Base-by-base conservation (phyloP, 1,140 invertebrate species). In the Bombus huntii region DNA sequence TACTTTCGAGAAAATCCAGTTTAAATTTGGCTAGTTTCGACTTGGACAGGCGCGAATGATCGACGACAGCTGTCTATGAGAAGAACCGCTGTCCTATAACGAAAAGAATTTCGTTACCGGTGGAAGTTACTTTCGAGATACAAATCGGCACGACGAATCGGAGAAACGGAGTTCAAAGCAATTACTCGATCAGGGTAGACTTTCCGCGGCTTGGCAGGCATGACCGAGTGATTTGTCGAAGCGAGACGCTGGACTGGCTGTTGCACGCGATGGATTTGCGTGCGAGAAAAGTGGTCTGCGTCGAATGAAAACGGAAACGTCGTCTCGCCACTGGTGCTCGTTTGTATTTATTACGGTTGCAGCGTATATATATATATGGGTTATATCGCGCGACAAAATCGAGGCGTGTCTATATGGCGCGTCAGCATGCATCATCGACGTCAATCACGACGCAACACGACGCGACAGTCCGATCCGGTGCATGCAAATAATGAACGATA, bases 381-480 rank as follows among this genome's bases (percentile, higher is more conserved):
- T 71, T 74, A 73, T 89, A 89, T 88, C 86, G 80, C 80, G 57
- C 80, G 75, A 72, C 73, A 83, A 90, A 89, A 90, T 90, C 87
- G 88, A 76, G 92, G 89, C 90, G 90, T 90, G 84, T 84, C 89
- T 77, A 86, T 87, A 81, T 53, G 53, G 57, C 68, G 76, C 76
- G 83, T 81, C 81, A 59, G 47, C 76, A 59, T 59, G 65, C 81
- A 87, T 88, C 79, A 72, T 88, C 87, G 87, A 83, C 81, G 87
- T 88, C 87, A 83, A 88, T 88, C 87, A 88, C 87, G 62, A 28
- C 31, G 65, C 65, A 75, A 70, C 66, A 53, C 85, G 37, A 74
- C 57, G 62, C 85, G 37, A 57, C 72, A 59, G 85, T 81, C 81
- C 44, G 77, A 83, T 83, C 87, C 77, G 79, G 78, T 87, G 86